Base-by-base conservation (phyloP, 1,140 invertebrate species). In the Trichonephila inaurata region DNA sequence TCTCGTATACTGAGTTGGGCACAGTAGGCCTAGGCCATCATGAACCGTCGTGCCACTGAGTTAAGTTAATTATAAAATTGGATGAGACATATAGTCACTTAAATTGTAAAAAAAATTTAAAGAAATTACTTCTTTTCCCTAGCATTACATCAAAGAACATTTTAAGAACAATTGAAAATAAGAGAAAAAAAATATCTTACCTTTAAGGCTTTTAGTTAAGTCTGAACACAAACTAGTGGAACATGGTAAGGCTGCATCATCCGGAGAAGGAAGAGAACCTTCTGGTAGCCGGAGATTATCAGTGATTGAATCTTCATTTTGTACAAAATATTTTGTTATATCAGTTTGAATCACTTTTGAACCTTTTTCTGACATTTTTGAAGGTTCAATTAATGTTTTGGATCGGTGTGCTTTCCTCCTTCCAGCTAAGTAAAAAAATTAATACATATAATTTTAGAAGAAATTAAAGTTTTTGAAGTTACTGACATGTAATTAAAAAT, bases 191-290 rank as follows among this genome's bases (percentile, higher is more conserved):
- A 51, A 51, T 51, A 51, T 51, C 21, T 2, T 62, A 62, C 86
- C 61, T 62, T 88, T 62, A 21, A 44, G 33, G 60, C 51, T 33
- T 88, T 66, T 89, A 33, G 40, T n/a, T 19, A n/a, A 44, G 40
- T 90, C 89, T 66, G 62, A 64, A 51, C 91, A n/a, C 14, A 82
- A 18, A 66, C 19, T 92, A 16, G 81, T 92, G 28, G 91, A 62
- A 44, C 81, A 92, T 21, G 91, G 91, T 40, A 92, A 64, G 81
- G 91, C 81, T 66, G 91, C 91, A 92, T 51, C 91, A 86, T 92
- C 91, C 18, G 91, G 91, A 66, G 91, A 92, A 18, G 91, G 91
- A 28, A 91, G 89, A 14, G 89, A 81, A 10, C 89, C 69, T 82
- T 91, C 89, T 5, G 72, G 89, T 10, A 91, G 60, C 19, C 66